Evolutionary conservation across 2,797 vertebrate genomes (phyloP), one percentile per base, ranked within the genome.

Genomic region (Pangasius larnaudii): DNA sequence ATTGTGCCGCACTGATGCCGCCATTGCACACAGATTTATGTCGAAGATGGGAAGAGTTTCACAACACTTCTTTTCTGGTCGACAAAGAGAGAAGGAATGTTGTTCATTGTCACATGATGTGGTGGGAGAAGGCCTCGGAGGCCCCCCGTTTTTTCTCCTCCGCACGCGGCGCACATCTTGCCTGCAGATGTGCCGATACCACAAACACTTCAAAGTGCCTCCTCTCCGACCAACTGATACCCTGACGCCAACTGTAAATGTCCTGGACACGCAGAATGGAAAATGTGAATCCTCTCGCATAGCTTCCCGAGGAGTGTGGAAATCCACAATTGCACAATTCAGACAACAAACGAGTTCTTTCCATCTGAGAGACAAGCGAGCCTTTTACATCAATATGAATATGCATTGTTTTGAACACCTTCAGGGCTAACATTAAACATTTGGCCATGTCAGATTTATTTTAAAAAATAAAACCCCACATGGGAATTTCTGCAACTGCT

Each of bases 191-290:
- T 98, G 97, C 97, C 94, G 94, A 97, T 95, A 98, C 97, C 97
- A 94, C 97, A 97, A 97, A 96, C 96, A 98, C 98, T 98, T 98
- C 98, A 98, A 99, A 99, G 98, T 97, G 96, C 96, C 96, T 98
- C 93, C 96, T 95, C 96, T 97, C 97, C 97, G 97, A 98, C 98
- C 97, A 96, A 96, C 95, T 96, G 97, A 96, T 96, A 96, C 96
- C 96, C 98, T 98, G 98, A 98, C 98, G 97, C 98, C 98, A 96
- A 98, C 97, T 98, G 97, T 98, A 98, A 99, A 98, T 97, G 97
- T 98, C 97, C 97, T 98, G 97, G 97, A 98, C 97, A 97, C 96
- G 88, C 89, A 88, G 88, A 85, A 84, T 97, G 98, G 98, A 99
- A 99, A 98, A 98, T 98, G 97, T 97, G 96, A 97, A 97, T 96